phyloP scores from a whole-genome alignment of 2,888 invertebrate genomes.

The Plusia festucae region DNA sequence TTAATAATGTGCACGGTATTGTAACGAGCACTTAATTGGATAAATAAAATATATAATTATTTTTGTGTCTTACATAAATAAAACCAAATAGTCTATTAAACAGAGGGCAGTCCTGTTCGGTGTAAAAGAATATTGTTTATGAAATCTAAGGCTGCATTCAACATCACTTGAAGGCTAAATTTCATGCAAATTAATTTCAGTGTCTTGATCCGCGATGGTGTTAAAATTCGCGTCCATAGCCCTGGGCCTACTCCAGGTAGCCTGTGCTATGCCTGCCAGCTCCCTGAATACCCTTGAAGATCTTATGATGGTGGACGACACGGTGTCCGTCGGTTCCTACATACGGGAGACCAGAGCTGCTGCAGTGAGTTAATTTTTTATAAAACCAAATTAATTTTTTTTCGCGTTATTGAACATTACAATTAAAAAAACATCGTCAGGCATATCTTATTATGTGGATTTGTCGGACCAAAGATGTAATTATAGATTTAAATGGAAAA shows the following conservation, averaged over 20 bases:
- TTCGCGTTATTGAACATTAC: too few species aligned
- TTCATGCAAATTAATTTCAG: conserved; percentile 11
- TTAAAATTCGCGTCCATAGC: conserved; percentile 69
- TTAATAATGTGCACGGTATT: background rate
- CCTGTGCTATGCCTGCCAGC: conserved; percentile 67
- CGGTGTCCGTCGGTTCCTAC: conserved; percentile 88
- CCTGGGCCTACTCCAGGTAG: conserved; percentile 72
- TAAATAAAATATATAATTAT: too few species aligned
- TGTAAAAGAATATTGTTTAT: too few species aligned
- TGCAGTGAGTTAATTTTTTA: conserved; percentile 75
- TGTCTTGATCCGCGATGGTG: conserved; percentile 55
- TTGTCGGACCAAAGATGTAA: too few species aligned
- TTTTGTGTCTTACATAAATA: too few species aligned
- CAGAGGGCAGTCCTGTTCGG: too few species aligned
- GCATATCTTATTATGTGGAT: too few species aligned
- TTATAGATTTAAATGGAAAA: too few species aligned
- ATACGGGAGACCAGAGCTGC: conserved; percentile 89
- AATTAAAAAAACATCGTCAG: too few species aligned
- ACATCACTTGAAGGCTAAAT: background rate
- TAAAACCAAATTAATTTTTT: background rate
- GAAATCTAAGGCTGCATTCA: too few species aligned
- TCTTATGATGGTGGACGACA: conserved; percentile 84
- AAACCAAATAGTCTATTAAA: too few species aligned
- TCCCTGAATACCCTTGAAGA: conserved; percentile 75
- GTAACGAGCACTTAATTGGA: background rate